These are phyloP conservation scores for Protosalanx chinensis DNA, from an alignment of 2,797 vertebrate genomes.

Conservation along the genomic window DNA sequence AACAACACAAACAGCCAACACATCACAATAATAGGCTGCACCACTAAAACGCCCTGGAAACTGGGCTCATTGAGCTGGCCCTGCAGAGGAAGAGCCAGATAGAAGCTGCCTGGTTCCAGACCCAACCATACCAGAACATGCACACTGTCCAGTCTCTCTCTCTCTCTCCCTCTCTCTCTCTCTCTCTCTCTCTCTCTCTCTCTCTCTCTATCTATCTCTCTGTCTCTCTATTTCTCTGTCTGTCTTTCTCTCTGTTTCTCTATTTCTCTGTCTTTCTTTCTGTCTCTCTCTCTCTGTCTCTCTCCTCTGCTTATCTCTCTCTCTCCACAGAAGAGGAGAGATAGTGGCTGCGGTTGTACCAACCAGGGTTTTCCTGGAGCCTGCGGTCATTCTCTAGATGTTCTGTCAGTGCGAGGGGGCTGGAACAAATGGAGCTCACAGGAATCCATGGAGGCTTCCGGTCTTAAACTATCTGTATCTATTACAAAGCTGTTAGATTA, in stretches of 20 bases:
- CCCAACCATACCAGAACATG: neutral
- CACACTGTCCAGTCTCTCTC: neutral
- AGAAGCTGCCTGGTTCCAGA: neutral
- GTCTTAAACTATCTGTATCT: conserved; percentile 8
- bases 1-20: conserved; percentile 14
- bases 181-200: too few relatives aligned
- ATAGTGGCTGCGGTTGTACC: conserved; percentile 33
- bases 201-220: too few relatives aligned
- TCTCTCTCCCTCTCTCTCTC: too few relatives aligned
- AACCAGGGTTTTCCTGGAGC: conserved; percentile 39
- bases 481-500: conserved; percentile 1
- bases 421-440: conserved; percentile 27
- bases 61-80: conserved; percentile 26
- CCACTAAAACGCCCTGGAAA: conserved; percentile 27
- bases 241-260: too few relatives aligned
- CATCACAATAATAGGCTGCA: conserved; percentile 12
- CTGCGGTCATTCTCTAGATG: conserved; percentile 41
- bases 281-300: neutral
- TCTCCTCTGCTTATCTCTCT: conserved; percentile 36
- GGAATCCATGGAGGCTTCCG: conserved; percentile 37
- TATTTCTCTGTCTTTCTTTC: too few relatives aligned
- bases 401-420: neutral
- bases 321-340: neutral
- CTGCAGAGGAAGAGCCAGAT: conserved; percentile 13
- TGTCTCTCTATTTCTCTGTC: too few relatives aligned